These are phyloP conservation scores for Odontomachus brunneus DNA, from an alignment of 1,140 invertebrate genomes.

Conservation along the genomic window DNA sequence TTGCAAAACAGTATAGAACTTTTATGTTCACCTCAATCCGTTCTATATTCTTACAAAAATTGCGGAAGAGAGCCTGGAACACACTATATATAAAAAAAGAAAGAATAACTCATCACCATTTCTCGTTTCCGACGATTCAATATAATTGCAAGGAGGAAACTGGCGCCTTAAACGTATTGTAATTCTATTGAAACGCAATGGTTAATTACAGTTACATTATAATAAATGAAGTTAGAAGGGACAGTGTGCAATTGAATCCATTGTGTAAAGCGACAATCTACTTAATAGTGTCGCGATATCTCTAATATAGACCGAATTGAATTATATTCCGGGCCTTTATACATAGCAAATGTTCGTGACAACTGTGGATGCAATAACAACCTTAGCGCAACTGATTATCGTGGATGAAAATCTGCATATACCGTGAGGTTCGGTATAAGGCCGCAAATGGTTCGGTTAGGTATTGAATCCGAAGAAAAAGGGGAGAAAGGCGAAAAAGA, in stretches of 20 bases:
- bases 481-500: conserved; percentile 47
- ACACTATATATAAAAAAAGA: no score
- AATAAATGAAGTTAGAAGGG: neutral
- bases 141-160: no score
- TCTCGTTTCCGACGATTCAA: no score
- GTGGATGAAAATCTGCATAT: conserved; percentile 36
- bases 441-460: neutral
- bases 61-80: no score
- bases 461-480: conserved; percentile 36
- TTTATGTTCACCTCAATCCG: no score
- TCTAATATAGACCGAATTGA: neutral
- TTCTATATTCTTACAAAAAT: no score
- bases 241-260: neutral
- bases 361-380: neutral
- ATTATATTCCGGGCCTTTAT: no score
- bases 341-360: no score
- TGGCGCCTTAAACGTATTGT: neutral
- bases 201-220: neutral
- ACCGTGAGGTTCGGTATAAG: neutral
- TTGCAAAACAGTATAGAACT: no score
- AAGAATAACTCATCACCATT: no score
- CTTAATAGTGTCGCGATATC: neutral
- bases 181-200: neutral
- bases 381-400: neutral
- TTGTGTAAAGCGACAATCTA: neutral